These are phyloP conservation scores for Panagrolaimus sp. DNA, from an alignment of 1,140 invertebrate genomes.

Conservation along the genomic window DNA sequence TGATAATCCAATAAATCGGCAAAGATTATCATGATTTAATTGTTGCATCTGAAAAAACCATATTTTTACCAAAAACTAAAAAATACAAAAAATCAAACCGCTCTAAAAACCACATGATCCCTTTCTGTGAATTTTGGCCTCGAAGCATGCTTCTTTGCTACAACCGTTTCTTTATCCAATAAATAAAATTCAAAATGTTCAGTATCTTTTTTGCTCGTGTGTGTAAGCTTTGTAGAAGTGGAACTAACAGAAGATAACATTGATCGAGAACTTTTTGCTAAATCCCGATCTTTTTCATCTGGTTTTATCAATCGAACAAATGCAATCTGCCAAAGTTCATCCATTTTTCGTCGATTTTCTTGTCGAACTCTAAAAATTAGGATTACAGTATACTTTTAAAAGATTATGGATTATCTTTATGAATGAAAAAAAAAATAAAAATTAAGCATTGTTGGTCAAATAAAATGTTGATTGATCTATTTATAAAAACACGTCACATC, in stretches of 20 bases:
- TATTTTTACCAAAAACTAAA: background rate
- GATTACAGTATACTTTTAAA: too few species aligned
- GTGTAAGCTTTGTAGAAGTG: background rate
- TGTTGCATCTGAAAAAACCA: slow-evolving; percentile 17
- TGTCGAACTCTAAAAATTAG: background rate
- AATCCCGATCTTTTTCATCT: slow-evolving; percentile 14
- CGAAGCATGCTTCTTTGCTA: slow-evolving; percentile 17
- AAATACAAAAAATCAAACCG: background rate
- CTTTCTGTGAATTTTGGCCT: background rate
- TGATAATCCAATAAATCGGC: slow-evolving; percentile 19
- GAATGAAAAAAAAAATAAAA: too few species aligned
- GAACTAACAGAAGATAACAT: slow-evolving; percentile 7
- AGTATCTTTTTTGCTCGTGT: slow-evolving; percentile 12
- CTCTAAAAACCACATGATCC: slow-evolving; percentile 23
- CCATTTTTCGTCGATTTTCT: slow-evolving; percentile 17
- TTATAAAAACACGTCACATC: too few species aligned
- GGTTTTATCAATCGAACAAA: slow-evolving; percentile 3
- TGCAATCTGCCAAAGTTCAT: slow-evolving; percentile 22
- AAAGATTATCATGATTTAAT: slow-evolving; percentile 20
- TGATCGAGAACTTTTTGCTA: slow-evolving; percentile 9
- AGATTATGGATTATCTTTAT: too few species aligned
- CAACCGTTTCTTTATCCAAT: background rate
- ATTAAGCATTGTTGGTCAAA: too few species aligned
- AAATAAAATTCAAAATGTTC: slow-evolving; percentile 18
- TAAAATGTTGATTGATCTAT: too few species aligned